Conservation (phyloP, 2,113 vertebrate species). For the Pomatostomus ruficeps region DNA sequence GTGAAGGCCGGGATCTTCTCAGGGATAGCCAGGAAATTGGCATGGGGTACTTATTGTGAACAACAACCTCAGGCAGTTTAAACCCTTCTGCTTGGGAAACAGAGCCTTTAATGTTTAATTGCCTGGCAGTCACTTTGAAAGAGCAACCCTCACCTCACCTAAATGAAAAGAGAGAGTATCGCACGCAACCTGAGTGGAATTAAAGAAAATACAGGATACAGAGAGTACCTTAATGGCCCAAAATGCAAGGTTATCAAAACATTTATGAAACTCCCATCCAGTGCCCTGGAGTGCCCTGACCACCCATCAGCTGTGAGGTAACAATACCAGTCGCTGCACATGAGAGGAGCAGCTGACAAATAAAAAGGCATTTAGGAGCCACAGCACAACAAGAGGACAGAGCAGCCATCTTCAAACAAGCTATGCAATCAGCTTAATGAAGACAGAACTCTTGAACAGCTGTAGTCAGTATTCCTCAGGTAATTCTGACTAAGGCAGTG, state of each 20-base stretch:
- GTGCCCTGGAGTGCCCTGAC: not conserved
- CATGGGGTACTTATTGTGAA: not conserved
- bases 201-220: not conserved
- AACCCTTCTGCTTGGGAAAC: not conserved
- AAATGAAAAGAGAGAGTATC: not conserved
- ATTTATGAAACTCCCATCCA: not conserved
- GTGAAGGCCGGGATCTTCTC: not conserved
- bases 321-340: fast-evolving
- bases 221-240: not conserved
- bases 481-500: not conserved
- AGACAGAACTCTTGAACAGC: not conserved
- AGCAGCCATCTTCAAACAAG: not conserved
- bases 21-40: not conserved
- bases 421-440: not conserved
- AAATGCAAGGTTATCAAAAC: not conserved
- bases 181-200: not conserved
- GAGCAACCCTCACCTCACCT: not conserved
- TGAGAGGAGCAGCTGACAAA: not conserved
- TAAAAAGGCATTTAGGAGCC: not conserved
- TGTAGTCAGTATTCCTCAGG: not conserved
- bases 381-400: not conserved
- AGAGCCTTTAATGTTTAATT: not conserved
- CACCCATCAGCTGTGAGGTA: fast-evolving
- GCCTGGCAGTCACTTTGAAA: not conserved
- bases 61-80: not conserved